A percentile compares a stretch with the other conserved stretches of the same genome.
Conservation (phyloP, 2,797 vertebrate genomes). For the Mormyrus hasselquistii region DNA sequence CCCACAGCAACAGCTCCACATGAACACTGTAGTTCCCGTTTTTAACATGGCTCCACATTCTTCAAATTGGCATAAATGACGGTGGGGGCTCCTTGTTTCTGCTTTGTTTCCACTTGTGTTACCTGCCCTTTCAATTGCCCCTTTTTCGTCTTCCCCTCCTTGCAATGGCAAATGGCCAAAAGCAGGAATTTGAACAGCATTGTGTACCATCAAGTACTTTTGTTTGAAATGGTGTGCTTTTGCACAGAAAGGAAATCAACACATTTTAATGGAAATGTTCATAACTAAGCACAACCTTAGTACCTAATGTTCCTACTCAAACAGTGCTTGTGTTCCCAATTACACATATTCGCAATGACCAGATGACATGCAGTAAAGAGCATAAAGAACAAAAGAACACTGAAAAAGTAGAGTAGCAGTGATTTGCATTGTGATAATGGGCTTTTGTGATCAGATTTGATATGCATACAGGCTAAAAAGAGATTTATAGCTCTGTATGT, state of each 20-base stretch:
- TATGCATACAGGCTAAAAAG: slow-evolving; percentile 36
- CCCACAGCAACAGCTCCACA: background rate
- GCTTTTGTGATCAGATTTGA: slow-evolving; percentile 38
- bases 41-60: background rate
- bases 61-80: background rate
- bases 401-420: slow-evolving; percentile 23
- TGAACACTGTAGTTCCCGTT: background rate
- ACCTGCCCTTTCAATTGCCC: background rate
- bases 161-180: background rate
- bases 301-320: background rate
- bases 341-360: background rate
- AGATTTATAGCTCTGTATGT: slow-evolving; percentile 38
- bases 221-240: background rate
- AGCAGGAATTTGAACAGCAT: background rate
- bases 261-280: background rate
- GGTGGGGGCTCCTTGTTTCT: background rate
- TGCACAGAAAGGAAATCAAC: background rate
- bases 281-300: background rate
- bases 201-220: background rate
- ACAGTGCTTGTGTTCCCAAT: background rate
- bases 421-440: slow-evolving; percentile 40
- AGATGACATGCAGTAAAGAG: background rate
- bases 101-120: background rate
- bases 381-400: background rate
- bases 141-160: background rate